Conservation (phyloP, 2,888 invertebrate genomes). For the Stenodera caucasica region DNA sequence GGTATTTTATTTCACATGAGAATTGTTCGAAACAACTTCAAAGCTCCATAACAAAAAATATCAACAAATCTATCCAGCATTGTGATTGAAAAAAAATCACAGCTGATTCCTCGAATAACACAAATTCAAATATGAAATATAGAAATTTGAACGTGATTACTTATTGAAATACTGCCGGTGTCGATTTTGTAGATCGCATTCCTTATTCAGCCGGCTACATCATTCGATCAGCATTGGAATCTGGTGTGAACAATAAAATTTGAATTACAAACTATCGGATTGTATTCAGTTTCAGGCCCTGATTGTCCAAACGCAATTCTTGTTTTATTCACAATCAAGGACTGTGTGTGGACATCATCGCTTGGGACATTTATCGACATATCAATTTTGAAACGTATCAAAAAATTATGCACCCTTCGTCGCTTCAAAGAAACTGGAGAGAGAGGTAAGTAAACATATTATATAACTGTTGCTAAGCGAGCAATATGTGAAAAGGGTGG, state of each 20-base stretch:
- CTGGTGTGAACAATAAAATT: not conserved
- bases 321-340: slow-evolving; percentile 60
- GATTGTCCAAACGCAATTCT: slow-evolving; percentile 74
- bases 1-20: not conserved
- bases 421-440: no score
- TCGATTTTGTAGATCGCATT: no score
- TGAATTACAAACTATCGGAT: not conserved
- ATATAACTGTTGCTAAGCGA: not conserved
- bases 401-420: not conserved
- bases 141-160: not conserved
- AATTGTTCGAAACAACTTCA: not conserved
- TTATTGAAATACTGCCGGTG: not conserved
- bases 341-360: slow-evolving; percentile 68
- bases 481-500: not conserved
- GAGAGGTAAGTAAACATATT: not conserved
- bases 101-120: not conserved
- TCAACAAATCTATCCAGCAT: slow-evolving; percentile 3
- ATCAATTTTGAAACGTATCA: not conserved
- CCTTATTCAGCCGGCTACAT: no score
- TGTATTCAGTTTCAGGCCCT: slow-evolving; percentile 58
- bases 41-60: not conserved
- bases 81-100: not conserved
- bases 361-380: slow-evolving; percentile 51
- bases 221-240: not conserved
- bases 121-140: no score